phyloP scores from a whole-genome alignment of 2,888 invertebrate species.

The Sinhomidia bicolor region DNA sequence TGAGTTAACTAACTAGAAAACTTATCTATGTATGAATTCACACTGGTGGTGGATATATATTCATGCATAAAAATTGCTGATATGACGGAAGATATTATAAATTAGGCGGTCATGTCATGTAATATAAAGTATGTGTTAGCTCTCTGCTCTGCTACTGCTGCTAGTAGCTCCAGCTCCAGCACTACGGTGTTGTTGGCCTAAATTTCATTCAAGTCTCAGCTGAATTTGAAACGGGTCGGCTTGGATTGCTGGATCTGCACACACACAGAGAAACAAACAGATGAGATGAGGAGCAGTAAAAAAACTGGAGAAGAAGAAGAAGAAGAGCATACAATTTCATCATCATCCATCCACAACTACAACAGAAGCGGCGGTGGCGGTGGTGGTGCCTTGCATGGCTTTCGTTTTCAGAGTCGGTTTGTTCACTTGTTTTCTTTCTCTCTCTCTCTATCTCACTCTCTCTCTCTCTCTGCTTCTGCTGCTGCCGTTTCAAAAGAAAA shows the following conservation, averaged over 20 bases:
- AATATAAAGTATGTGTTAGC: neutral
- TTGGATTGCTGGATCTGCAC: neutral
- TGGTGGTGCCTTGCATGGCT: too few species aligned
- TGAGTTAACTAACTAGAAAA: slow-evolving; percentile 59
- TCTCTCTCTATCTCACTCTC: too few species aligned
- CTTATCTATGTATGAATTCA: neutral
- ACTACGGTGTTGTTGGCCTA: slow-evolving; percentile 37
- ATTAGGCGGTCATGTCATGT: slow-evolving; percentile 2
- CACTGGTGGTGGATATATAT: neutral
- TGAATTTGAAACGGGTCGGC: slow-evolving; percentile 41
- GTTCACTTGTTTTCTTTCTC: slow-evolving; percentile 13
- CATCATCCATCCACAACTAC: slow-evolving; percentile 26
- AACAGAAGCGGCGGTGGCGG: too few species aligned
- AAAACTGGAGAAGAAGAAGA: slow-evolving; percentile 1
- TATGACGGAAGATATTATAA: slow-evolving; percentile 24
- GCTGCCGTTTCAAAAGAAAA: neutral
- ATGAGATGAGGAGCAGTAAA: slow-evolving; percentile 6
- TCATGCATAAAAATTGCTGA: neutral
- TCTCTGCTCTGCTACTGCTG: too few species aligned
- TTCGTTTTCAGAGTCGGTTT: neutral
- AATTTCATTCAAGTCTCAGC: slow-evolving; percentile 50
- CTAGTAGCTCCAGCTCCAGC: too few species aligned
- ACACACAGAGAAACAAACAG: slow-evolving; percentile 20
- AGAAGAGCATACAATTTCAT: neutral
- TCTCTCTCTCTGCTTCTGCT: neutral